These are phyloP conservation scores for Stenolophus ochropezus DNA, from an alignment of 2,888 invertebrate genomes.

Conservation along the genomic window DNA sequence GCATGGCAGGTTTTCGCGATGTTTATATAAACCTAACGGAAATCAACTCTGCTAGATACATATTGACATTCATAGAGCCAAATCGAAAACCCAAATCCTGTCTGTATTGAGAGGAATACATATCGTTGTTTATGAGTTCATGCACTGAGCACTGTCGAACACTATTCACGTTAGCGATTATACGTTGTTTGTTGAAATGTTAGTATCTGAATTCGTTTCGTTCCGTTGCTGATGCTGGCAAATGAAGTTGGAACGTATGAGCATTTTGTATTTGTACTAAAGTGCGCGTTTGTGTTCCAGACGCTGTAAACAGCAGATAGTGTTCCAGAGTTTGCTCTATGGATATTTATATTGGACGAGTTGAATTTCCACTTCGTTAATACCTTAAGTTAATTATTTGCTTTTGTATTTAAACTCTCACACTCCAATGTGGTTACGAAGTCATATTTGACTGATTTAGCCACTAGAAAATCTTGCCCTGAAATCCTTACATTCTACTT, in stretches of 20 bases:
- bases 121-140: conserved; percentile 4
- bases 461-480: no score
- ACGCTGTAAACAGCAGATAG: background rate
- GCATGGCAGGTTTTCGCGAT: background rate
- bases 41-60: conserved; percentile 35
- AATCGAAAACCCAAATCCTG: conserved; percentile 28
- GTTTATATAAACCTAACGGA: background rate
- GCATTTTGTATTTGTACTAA: background rate
- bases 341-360: background rate
- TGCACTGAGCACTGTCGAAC: background rate
- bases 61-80: conserved; percentile 41
- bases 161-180: conserved; percentile 5
- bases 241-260: background rate
- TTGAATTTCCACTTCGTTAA: no score
- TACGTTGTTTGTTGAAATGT: background rate
- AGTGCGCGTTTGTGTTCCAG: background rate
- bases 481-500: no score
- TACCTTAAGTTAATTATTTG: no score
- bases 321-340: background rate
- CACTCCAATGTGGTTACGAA: no score
- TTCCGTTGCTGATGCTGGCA: background rate
- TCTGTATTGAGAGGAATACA: conserved; percentile 7
- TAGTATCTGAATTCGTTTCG: background rate
- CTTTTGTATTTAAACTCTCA: no score
- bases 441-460: no score